Conservation (phyloP, 2,113 vertebrate genomes). For the Agelaius phoeniceus region DNA sequence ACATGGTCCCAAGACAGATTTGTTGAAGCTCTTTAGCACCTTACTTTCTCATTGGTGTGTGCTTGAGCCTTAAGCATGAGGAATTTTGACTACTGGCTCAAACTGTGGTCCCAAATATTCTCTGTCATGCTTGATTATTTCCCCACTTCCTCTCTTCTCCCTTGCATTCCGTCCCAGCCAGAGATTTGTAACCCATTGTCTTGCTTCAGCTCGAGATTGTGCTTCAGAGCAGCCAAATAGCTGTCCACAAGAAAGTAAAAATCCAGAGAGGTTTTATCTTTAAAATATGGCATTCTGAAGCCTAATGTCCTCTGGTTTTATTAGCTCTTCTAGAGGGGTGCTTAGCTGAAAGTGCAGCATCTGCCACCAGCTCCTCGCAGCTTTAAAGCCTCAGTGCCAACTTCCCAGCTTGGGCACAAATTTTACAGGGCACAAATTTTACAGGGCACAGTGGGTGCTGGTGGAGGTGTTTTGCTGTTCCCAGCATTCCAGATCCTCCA, state of each 20-base stretch:
- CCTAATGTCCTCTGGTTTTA: neutral
- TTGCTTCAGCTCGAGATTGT: neutral
- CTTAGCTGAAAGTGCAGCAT: slow-evolving; percentile 47
- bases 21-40: neutral
- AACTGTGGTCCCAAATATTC: neutral
- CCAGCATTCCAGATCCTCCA: neutral
- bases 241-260: neutral
- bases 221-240: neutral
- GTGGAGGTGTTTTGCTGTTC: neutral
- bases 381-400: neutral
- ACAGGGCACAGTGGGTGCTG: neutral
- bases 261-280: neutral
- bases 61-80: neutral
- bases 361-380: neutral
- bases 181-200: neutral
- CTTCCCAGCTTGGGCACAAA: neutral
- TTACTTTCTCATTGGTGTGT: neutral
- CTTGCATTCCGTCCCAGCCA: neutral
- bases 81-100: neutral
- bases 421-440: neutral
- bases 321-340: neutral
- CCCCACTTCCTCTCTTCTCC: neutral
- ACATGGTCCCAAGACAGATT: neutral
- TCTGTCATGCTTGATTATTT: neutral
- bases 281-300: neutral